These are phyloP conservation scores for Taxidea taxus DNA, from an alignment of 2,113 vertebrate species.

Conservation along the genomic window DNA sequence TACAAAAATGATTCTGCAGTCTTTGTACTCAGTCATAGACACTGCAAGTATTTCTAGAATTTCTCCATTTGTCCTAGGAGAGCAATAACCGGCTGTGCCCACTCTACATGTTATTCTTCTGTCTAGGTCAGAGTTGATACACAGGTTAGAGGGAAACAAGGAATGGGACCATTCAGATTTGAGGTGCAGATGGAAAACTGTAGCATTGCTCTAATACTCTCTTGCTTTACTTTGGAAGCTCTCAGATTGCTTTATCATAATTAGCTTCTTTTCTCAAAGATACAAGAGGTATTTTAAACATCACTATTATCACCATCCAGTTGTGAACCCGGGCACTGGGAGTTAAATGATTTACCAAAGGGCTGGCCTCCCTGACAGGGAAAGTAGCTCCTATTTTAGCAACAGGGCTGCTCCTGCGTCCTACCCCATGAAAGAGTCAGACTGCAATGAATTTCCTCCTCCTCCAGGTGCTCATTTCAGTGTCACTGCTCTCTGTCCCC, in stretches of 20 bases:
- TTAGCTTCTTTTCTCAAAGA: neutral
- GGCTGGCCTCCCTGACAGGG: neutral
- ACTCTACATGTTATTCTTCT: neutral
- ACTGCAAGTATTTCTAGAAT: neutral
- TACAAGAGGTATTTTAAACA: neutral
- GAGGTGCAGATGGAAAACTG: neutral
- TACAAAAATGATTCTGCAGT: neutral
- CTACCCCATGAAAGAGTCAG: neutral
- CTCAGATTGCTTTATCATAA: neutral
- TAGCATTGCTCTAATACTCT: neutral
- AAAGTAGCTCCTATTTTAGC: neutral
- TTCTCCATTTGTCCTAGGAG: neutral
- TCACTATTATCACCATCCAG: neutral
- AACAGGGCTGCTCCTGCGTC: neutral
- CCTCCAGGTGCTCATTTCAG: neutral
- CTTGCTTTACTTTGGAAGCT: conserved; percentile 7
- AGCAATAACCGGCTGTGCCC: neutral
- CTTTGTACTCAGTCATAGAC: neutral
- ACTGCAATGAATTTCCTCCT: neutral
- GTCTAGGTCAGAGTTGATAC: neutral
- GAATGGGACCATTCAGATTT: neutral
- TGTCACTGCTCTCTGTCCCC: neutral
- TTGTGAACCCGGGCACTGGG: neutral
- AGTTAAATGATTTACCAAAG: neutral
- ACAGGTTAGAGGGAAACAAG: neutral